Evolutionary conservation across 1,140 invertebrate genomes (phyloP), one percentile per base, ranked within the genome.

Genomic region (Linepithema humile): DNA sequence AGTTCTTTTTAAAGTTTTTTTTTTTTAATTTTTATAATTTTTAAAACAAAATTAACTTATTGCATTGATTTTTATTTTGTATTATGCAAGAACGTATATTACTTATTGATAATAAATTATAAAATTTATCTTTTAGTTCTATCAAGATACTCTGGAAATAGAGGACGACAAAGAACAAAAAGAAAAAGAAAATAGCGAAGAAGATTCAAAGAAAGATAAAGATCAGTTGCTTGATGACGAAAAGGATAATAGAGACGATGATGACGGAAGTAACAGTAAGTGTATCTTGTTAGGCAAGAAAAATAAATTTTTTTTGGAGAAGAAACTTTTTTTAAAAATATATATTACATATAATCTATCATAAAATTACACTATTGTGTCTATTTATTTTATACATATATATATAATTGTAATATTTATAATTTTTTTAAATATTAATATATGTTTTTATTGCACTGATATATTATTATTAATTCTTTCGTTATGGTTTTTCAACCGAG

Each of bases 81-180:
- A n/a, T n/a, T n/a, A n/a, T n/a, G n/a, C n/a, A n/a, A n/a, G n/a
- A n/a, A n/a, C n/a, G n/a, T n/a, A n/a, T n/a, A n/a, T n/a, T n/a
- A n/a, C n/a, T n/a, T n/a, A n/a, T n/a, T n/a, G n/a, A n/a, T n/a
- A n/a, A n/a, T n/a, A n/a, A n/a, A 59, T 67, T 67, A 10, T 15
- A 5, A 50, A 40, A 78, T 5, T 57, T 64, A 69, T 65, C 91
- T 93, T 94, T 90, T 43, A 98, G 95, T 99, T 99, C 94, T 99
- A 99, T 94, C 97, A 98, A 95, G 98, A 99, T 86, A 99, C 98
- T 0, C 93, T 98, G 73, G 97, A 97, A 90, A 96, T 96, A 26
- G 95, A 96, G 88, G 95, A 97, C 91, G 94, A 94, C 45, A 95
- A 94, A 57, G 93, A 93, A 29, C 92, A 93, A 43, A 92, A 95